Evolutionary conservation across 1,140 invertebrate species (phyloP).

Genomic region (Eriosoma lanigerum): DNA sequence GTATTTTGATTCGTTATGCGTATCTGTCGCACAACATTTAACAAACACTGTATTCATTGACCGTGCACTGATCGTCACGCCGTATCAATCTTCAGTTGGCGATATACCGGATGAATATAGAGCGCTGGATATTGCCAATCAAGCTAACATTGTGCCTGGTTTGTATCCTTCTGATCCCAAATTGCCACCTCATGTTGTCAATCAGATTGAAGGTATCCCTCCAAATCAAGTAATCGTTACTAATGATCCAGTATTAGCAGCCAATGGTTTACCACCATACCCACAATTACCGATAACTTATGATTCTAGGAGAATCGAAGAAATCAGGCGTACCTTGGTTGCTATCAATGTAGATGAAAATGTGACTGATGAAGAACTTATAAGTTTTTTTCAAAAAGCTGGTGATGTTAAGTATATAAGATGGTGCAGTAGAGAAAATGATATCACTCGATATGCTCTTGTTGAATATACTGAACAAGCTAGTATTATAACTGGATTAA

Average conservation of each 20-base stretch:
- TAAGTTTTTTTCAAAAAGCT: conserved; percentile 82
- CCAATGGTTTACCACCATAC: conserved; percentile 84
- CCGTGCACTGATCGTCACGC: conserved; percentile 91
- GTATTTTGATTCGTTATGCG: conserved; percentile 81
- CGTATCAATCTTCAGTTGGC: conserved; percentile 73
- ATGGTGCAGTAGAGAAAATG: conserved; percentile 81
- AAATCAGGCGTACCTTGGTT: conserved; percentile 88
- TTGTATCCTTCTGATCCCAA: conserved; percentile 80
- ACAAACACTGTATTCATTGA: conserved; percentile 99
- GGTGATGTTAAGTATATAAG: conserved; percentile 96
- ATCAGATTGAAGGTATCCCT: conserved; percentile 80
- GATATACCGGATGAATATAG: conserved; percentile 94
- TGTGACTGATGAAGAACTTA: conserved; percentile 72
- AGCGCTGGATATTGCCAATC: conserved; percentile 86
- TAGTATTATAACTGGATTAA: conserved; percentile 82
- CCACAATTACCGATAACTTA: conserved; percentile 87
- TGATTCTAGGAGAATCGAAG: conserved; percentile 90
- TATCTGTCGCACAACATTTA: conserved; percentile 92
- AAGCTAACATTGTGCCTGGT: conserved; percentile 80
- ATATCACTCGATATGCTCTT: conserved; percentile 76
- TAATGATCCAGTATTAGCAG: conserved; percentile 83
- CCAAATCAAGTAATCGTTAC: conserved; percentile 84
- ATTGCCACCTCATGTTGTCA: conserved; percentile 84
- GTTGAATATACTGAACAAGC: conserved; percentile 93
- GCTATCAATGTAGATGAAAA: conserved; percentile 74